Evolutionary conservation across 2,113 vertebrate genomes (phyloP), one percentile per base, ranked within the genome.

Genomic region (Malurus cyaneus): DNA sequence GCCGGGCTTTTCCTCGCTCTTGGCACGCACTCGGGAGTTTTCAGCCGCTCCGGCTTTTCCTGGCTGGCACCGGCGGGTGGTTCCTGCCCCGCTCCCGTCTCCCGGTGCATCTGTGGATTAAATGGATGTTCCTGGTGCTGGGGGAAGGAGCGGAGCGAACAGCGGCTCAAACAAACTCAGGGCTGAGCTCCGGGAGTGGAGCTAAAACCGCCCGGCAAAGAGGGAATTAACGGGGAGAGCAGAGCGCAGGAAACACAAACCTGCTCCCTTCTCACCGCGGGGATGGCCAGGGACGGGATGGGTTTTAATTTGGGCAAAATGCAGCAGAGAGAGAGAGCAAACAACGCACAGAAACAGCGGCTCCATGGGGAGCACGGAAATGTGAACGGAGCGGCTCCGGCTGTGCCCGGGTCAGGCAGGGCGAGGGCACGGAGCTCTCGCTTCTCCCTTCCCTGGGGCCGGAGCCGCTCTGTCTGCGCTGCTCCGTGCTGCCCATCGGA

Each of bases 21-120:
- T 59, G 70, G 70, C 42, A 21, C 17, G 41, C 74, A 65, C 50
- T 14, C 14, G 8, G 57, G 10, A 53, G 8, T 47, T 60, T 11
- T 1, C 44, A 41, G 81, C 67, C 44, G 28, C 34, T 20, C 59
- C 85, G 36, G 23, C 39, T 59, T 31, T 29, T 79, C 18, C 62
- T 59, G 5, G 28, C 49, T 44, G 32, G 28, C 42, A 29, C 14
- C 1, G 6, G 20, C 0, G 49, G 4, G 21, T 4, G 17, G 9
- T 13, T 71, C 34, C 23, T 52, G 42, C 49, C 18, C n/a, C 32
- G 4, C 2, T 15, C 39, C 64, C 4, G 18, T 18, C 44, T 36
- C 34, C 24, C 8, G 9, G 7, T 6, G 17, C 11, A 1, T 17
- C 54, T 24, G 20, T 1, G 25, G 11, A 34, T 12, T 31, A 50